phyloP scores from a whole-genome alignment of 2,797 vertebrate species.

The Neoniphon sammara region DNA sequence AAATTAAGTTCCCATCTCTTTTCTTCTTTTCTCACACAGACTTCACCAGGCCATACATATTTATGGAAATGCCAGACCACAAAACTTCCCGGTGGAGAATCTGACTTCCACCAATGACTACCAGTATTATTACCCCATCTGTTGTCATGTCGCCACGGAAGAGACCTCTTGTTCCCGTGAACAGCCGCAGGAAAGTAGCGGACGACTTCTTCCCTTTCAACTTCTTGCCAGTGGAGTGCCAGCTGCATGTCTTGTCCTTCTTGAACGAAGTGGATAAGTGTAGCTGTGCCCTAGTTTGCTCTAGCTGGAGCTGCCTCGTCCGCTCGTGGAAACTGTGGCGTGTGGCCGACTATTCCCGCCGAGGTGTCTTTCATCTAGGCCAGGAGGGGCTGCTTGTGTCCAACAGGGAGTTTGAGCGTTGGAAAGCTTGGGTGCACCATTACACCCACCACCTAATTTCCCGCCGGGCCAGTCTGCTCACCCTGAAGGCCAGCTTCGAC shows the following conservation, averaged over 20 bases:
- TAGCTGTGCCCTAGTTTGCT: slow-evolving; percentile 84
- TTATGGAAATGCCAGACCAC: slow-evolving; percentile 64
- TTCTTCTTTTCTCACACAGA: not conserved
- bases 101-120: slow-evolving; percentile 63
- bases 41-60: slow-evolving; percentile 21
- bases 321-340: slow-evolving; percentile 88
- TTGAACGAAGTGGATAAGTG: slow-evolving; percentile 87
- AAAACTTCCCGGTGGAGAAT: slow-evolving; percentile 65
- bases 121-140: slow-evolving; percentile 23
- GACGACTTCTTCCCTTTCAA: slow-evolving; percentile 84
- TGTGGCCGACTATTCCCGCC: slow-evolving; percentile 86
- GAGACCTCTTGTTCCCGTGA: slow-evolving; percentile 75
- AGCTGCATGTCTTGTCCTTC: slow-evolving; percentile 86
- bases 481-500: slow-evolving; percentile 87
- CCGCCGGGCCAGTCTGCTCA: slow-evolving; percentile 83
- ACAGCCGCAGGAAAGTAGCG: slow-evolving; percentile 72
- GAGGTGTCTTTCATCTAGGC: slow-evolving; percentile 82
- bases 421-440: slow-evolving; percentile 87
- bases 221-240: slow-evolving; percentile 85
- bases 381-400: slow-evolving; percentile 85
- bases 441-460: slow-evolving; percentile 88
- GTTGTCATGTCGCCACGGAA: slow-evolving; percentile 82
- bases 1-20: not conserved
- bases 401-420: slow-evolving; percentile 86
- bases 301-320: slow-evolving; percentile 85